Base-by-base conservation (phyloP, 2,113 vertebrate species). In the Notiomystis cincta region DNA sequence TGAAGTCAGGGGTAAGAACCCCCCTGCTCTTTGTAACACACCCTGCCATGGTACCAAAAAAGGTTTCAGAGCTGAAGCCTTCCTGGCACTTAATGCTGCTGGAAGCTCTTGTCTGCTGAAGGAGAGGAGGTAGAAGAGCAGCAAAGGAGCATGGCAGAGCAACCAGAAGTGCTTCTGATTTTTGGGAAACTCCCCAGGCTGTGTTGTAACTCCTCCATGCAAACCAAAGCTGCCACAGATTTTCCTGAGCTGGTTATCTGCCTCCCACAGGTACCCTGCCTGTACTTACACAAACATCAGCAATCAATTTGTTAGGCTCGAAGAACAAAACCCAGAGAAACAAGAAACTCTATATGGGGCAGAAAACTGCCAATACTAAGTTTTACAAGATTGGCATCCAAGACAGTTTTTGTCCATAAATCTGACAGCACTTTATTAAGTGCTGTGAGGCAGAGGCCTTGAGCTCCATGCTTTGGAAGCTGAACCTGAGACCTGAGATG, bases 251-350 rank as follows among this genome's bases (percentile, higher is more conserved):
- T 77, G 42, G 30, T 64, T 73, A 65, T 54, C 54, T 83, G 50
- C 64, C 54, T 94, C 64, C 57, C 75, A 86, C 66, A 90, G 67
- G 50, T 77, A 90, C 86, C 48, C 13, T 42, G 64, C 54, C 58
- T 35, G 21, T 73, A 80, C 16, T 42, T 57, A 57, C 35, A 60
- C 3, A 10, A 82, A 53, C 20, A 83, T 8, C 71, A 90, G 48
- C 10, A 69, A 56, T 15, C 75, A 38, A 58, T 77, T 50, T 66
- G 13, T 42, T 81, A 38, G 21, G 42, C 54, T 86, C 7, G 8
- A 60, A 80, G 27, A 44, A 88, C 24, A 65, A 88, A 80, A 71
- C 25, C 0, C 16, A 87, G 28, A 87, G 12, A 56, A 76, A 80
- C 24, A 77, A 4, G 33, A 83, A 77, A 83, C 51, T 37, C 14